Base-by-base conservation (phyloP, 2,888 invertebrate genomes). In the Brachyopa scutellaris region DNA sequence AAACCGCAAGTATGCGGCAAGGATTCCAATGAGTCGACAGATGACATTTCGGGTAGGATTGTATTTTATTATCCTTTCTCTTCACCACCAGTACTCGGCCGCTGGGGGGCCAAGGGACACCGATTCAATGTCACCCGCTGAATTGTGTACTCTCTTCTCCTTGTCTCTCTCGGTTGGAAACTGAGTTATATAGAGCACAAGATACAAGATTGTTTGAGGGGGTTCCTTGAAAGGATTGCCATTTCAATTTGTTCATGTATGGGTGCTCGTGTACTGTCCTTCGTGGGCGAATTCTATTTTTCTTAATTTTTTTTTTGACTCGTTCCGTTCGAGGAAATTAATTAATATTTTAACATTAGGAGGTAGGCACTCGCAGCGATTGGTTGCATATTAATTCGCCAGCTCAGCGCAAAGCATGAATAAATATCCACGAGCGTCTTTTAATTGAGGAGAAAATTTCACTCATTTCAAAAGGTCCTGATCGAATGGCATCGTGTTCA, bases 321-420 rank as follows among this genome's bases (percentile, higher is more conserved):
- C 40, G 40, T 53, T 69, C 47, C 36, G 17, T 49, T 26, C 29
- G 62, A 61, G 36, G 67, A 62, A 79, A 79, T 79, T 79, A 67
- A 79, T 79, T 73, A 73, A 79, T 73, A 73, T 73, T 79, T 79
- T 45, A 53, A 67, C 40, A 61, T 38, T 42, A 3, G 4, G 26
- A 3, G 26, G 4, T 5, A 26, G 6, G 26, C 6, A 73, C 66
- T 23, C 45, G 23, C 36, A 57, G 45, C 59, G 38, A 61, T 45
- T 59, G 73, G 67, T 73, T 79, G 79, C 79, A 79, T 79, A 79
- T 67, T 79, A 79, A 79, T 79, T 79, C 73, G 61, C 47, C 67
- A 59, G 59, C 13, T 40, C 53, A 29, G 38, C 19, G 17, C n/a
- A 31, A 49, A 40, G 53, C 67, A 45, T 67, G 59, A 66, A 40